A percentile compares a stretch with the other conserved stretches of the same genome.
Conservation (phyloP, 2,888 invertebrate species). For the Pyrochroa serraticornis region DNA sequence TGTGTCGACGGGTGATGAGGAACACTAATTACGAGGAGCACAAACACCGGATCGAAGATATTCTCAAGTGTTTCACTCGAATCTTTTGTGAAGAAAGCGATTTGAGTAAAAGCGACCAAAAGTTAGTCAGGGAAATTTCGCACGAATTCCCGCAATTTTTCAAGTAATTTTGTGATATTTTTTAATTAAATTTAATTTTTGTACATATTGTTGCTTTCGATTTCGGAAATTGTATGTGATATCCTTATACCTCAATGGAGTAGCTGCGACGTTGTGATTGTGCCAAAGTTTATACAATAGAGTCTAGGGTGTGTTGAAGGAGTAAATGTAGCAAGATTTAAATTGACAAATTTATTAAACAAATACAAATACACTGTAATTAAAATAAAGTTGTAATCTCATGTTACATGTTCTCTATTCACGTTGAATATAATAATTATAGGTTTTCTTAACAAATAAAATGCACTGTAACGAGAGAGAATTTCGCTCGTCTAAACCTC, state of each 20-base stretch:
- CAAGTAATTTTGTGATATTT: slow-evolving; percentile 55
- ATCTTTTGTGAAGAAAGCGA: slow-evolving; percentile 85
- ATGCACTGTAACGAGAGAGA: slow-evolving; percentile 21
- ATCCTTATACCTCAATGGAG: slow-evolving; percentile 24
- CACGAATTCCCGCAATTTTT: slow-evolving; percentile 84
- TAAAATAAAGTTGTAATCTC: slow-evolving; percentile 19
- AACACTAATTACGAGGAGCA: slow-evolving; percentile 83
- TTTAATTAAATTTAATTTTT: slow-evolving; percentile 4
- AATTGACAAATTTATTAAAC: slow-evolving; percentile 13
- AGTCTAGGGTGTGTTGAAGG: no score
- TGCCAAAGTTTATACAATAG: slow-evolving; percentile 21
- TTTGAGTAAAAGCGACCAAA: slow-evolving; percentile 76
- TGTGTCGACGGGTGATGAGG: slow-evolving; percentile 80
- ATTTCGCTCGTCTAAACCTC: slow-evolving; percentile 60
- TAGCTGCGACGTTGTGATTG: slow-evolving; percentile 4
- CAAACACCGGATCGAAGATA: slow-evolving; percentile 78
- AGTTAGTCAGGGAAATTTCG: slow-evolving; percentile 78
- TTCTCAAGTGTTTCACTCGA: slow-evolving; percentile 83
- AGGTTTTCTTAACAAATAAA: slow-evolving; percentile 18
- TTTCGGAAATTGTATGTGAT: slow-evolving; percentile 26
- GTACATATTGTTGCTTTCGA: slow-evolving; percentile 4
- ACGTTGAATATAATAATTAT: slow-evolving; percentile 2
- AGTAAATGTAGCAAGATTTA: no score
- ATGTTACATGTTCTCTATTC: slow-evolving; percentile 8
- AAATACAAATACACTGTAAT: slow-evolving; percentile 23